These are phyloP conservation scores for Eristalinus sepulchralis DNA, from an alignment of 2,888 invertebrate genomes.

Conservation along the genomic window DNA sequence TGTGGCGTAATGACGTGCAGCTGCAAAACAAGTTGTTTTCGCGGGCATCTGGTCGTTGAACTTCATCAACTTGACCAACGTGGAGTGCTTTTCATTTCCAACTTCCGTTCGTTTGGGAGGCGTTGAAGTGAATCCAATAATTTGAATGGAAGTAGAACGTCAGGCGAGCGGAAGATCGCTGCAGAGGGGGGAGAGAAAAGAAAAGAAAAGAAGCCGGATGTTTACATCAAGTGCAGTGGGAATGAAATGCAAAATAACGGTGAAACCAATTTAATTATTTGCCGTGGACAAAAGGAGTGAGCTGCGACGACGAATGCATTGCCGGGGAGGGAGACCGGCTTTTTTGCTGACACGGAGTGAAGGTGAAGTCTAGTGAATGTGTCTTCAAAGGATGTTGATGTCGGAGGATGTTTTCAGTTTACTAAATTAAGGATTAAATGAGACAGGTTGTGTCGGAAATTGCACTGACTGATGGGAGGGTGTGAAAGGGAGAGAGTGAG, in stretches of 20 bases:
- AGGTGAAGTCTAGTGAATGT: neutral
- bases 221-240: neutral
- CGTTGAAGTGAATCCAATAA: neutral
- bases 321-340: neutral
- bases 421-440: neutral
- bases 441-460: neutral
- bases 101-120: neutral
- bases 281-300: neutral
- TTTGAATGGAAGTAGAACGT: neutral
- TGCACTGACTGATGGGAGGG: too few species aligned
- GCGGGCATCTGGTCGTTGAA: constrained; percentile 28
- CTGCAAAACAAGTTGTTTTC: constrained; percentile 6
- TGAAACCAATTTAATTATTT: constrained; percentile 39
- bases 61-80: constrained; percentile 25
- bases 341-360: neutral
- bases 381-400: neutral
- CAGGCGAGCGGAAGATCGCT: neutral
- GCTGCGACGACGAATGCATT: neutral
- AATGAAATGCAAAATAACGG: constrained; percentile 6
- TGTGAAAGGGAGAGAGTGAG: too few species aligned
- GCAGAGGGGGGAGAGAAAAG: neutral
- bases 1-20: constrained; percentile 5
- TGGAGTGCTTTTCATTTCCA: neutral
- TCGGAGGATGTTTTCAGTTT: neutral
- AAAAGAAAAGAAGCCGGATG: neutral